Evolutionary conservation across 2,113 vertebrate genomes (phyloP).

Genomic region (Halichoeres trimaculatus): DNA sequence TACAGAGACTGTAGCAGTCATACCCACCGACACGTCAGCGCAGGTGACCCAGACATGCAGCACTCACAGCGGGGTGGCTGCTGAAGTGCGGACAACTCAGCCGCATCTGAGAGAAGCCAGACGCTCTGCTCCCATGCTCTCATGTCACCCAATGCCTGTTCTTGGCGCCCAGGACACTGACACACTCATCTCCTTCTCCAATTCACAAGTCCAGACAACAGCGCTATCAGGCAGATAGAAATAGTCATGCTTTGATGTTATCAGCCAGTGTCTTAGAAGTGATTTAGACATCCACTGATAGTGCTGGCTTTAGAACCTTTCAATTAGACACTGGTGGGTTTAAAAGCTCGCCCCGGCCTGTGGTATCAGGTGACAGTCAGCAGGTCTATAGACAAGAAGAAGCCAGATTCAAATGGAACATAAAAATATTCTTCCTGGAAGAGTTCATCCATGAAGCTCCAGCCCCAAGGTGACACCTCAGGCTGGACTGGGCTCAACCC

Average conservation of each 20-base stretch:
- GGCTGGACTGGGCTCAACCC: not conserved
- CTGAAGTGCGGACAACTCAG: constrained; percentile 67
- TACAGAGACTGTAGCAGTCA: constrained; percentile 27
- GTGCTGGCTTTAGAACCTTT: constrained; percentile 27
- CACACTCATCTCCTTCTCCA: constrained; percentile 64
- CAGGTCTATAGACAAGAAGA: constrained; percentile 15
- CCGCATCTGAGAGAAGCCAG: constrained; percentile 74
- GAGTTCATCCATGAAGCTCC: constrained; percentile 3
- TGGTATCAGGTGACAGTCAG: constrained; percentile 49
- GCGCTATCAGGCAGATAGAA: constrained; percentile 72
- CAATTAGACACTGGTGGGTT: constrained; percentile 57
- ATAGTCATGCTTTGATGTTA: constrained; percentile 78
- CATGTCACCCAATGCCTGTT: constrained; percentile 62
- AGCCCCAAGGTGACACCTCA: constrained; percentile 8
- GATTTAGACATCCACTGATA: constrained; percentile 50
- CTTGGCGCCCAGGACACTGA: constrained; percentile 59
- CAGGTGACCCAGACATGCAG: constrained; percentile 47
- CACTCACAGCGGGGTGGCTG: constrained; percentile 55
- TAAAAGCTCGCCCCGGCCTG: constrained; percentile 29
- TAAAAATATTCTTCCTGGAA: constrained; percentile 44
- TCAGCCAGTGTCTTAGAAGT: constrained; percentile 50
- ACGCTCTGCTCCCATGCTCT: constrained; percentile 41
- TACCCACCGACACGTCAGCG: constrained; percentile 38
- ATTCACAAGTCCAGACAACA: constrained; percentile 30
- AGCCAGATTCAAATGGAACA: constrained; percentile 11